Conservation (phyloP, 2,888 invertebrate species). For the Coelinius sp. region DNA sequence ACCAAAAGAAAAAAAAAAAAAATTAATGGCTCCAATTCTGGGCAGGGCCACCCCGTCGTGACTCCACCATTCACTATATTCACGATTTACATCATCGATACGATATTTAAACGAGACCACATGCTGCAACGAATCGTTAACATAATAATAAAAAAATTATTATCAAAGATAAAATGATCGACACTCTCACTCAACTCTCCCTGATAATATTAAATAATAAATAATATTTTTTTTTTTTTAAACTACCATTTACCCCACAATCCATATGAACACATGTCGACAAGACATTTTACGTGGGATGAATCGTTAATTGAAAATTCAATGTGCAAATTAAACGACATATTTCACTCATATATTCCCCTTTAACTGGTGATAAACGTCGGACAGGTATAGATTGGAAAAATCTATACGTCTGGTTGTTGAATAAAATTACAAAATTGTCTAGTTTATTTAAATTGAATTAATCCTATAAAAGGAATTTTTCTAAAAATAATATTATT, state of each 20-base stretch:
- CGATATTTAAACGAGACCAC: not conserved
- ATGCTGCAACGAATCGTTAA: not conserved
- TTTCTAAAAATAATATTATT: too few species aligned
- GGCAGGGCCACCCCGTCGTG: constrained; percentile 33
- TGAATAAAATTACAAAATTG: not conserved
- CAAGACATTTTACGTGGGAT: constrained; percentile 26
- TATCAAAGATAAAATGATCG: constrained; percentile 2
- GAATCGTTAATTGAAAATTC: constrained; percentile 32
- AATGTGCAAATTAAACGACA: constrained; percentile 18
- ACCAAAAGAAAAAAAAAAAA: not conserved
- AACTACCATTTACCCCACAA: too few species aligned
- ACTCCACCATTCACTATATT: constrained; percentile 11
- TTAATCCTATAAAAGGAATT: not conserved
- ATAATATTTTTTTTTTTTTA: too few species aligned
- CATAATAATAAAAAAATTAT: not conserved
- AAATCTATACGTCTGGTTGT: constrained; percentile 5
- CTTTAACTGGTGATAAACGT: constrained; percentile 24
- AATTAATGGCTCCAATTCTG: constrained; percentile 13
- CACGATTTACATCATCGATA: constrained; percentile 20
- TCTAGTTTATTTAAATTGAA: too few species aligned
- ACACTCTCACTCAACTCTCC: not conserved
- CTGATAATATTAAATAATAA: not conserved
- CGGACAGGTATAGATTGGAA: not conserved
- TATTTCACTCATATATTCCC: constrained; percentile 11
- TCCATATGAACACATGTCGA: constrained; percentile 28